Conservation (phyloP, 2,113 vertebrate genomes). For the Platysteira castanea region DNA sequence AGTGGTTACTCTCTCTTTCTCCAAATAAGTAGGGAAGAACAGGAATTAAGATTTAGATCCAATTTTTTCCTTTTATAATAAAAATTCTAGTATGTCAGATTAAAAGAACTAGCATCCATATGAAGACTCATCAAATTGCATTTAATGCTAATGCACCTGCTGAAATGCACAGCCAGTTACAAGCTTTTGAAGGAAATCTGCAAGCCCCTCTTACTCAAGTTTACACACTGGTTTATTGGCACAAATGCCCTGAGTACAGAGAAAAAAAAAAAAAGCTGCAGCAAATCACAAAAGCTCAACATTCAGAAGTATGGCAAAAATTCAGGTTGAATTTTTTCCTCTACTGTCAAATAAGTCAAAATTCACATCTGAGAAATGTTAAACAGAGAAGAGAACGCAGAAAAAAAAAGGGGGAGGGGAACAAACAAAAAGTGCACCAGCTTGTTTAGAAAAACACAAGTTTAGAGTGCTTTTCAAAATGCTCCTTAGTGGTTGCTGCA, state of each 20-base stretch:
- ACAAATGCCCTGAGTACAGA: not conserved
- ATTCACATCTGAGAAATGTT: not conserved
- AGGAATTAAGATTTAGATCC: not conserved
- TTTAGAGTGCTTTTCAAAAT: not conserved
- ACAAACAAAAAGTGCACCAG: not conserved
- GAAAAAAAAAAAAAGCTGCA: not conserved
- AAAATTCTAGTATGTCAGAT: not conserved
- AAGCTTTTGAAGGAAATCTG: not conserved
- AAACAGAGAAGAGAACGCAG: not conserved
- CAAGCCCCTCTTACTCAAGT: not conserved
- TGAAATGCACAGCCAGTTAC: not conserved
- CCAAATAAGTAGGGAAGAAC: not conserved
- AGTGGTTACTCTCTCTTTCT: not conserved
- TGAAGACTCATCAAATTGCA: not conserved
- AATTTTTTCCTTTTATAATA: not conserved
- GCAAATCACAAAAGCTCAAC: not conserved
- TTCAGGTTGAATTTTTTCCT: not conserved
- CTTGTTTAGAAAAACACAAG: not conserved
- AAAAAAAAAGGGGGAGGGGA: fast-evolving
- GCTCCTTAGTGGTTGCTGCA: not conserved
- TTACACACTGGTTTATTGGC: not conserved
- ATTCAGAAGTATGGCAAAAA: not conserved
- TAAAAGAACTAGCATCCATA: not conserved
- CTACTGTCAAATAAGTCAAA: not conserved
- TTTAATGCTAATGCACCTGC: not conserved